phyloP scores from a whole-genome alignment of 1,140 invertebrate genomes.

The Aphis craccivora region DNA sequence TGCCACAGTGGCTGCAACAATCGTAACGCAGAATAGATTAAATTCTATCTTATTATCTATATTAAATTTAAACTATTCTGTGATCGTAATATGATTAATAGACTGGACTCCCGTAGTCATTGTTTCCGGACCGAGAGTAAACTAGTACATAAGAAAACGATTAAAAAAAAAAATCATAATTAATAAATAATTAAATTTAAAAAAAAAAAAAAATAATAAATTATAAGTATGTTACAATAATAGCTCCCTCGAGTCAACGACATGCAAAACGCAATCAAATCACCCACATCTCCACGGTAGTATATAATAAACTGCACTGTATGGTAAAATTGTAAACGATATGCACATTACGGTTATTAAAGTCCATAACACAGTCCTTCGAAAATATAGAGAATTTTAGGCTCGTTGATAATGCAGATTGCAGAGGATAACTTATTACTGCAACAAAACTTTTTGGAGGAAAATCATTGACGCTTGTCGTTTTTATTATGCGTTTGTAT shows the following conservation, averaged over 20 bases:
- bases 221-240: background rate
- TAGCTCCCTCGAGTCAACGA: slow-evolving; percentile 44
- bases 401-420: background rate
- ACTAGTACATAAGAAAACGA: background rate
- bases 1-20: background rate
- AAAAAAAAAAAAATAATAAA: background rate
- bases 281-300: background rate
- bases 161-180: slow-evolving; percentile 23
- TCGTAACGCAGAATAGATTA: no score
- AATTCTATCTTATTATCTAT: no score
- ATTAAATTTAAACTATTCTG: no score
- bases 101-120: background rate
- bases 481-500: background rate
- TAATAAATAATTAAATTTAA: background rate
- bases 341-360: background rate
- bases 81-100: slow-evolving; percentile 35
- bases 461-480: background rate
- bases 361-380: background rate
- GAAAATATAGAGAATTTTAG: background rate
- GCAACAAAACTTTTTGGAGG: background rate
- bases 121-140: background rate
- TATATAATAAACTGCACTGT: background rate
- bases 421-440: background rate
- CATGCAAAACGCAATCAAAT: background rate
- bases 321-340: background rate